Base-by-base conservation (phyloP, 37 sponge, comb jelly and placozoan species). In the Aplysina aerophoba region DNA sequence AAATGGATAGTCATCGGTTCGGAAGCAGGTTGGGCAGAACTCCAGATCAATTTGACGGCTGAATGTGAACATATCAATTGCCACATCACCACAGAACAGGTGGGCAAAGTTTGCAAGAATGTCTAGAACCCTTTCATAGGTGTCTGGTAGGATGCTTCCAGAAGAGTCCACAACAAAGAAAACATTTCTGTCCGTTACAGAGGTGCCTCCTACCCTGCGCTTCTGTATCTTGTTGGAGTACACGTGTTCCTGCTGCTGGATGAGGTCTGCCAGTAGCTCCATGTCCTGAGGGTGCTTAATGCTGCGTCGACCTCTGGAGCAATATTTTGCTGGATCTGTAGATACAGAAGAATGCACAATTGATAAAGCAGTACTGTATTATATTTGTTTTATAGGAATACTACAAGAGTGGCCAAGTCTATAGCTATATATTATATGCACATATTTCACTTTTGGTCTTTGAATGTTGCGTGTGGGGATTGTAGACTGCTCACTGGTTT, bases 111-210 rank as follows among this genome's bases (percentile, higher is more conserved):
- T 54, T 22, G 78, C 44, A n/a, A 75, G 37, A 25, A 75, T 54
- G 14, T 41, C 3, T 14, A 75, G 54, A 39, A 50, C 54, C 37
- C 78, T 40, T 40, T 16, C 15, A 11, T 75, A 75, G 44, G 20
- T 44, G 12, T 24, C 13, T 25, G 11, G 37, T 4, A 24, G 41
- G 25, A 75, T 75, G 22, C 78, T 75, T 75, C 78, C 78, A 38
- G 78, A 75, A 53, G 78, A 75, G 24, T 75, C 78, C 44, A 75
- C 78, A 0, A 75, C 78, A 53, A 75, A 50, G 54, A 36, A 75
- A 15, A 75, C 54, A 50, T 75, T 75, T 41, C 78, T 75, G n/a
- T 38, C 53, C 4, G 78, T 75, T 44, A 44, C 50, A 44, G 78
- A 19, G 14, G 78, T 40, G 41, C 31, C 40, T 20, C 40, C 30